Conservation (phyloP, 2,888 invertebrate genomes). For the Seira ritae region DNA sequence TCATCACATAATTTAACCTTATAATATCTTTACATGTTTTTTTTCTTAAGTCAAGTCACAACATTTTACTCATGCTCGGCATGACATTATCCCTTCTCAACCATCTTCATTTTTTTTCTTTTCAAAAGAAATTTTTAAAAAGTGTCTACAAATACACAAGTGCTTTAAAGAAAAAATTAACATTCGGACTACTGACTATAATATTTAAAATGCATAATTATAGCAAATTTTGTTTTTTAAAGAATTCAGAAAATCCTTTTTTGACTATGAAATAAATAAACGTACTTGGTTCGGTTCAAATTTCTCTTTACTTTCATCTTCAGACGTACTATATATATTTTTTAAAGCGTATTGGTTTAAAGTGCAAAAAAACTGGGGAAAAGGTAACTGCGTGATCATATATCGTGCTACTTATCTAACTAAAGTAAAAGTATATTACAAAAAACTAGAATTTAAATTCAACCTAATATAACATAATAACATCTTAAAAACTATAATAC, state of each 20-base stretch:
- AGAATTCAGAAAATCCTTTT: not conserved
- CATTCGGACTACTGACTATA: not conserved
- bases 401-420: not conserved
- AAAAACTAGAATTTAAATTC: not conserved
- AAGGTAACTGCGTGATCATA: slow-evolving; percentile 2
- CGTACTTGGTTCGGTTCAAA: not conserved
- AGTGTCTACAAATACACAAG: not conserved
- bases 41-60: not conserved
- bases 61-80: too few species aligned
- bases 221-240: not conserved
- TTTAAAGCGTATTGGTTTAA: slow-evolving; percentile 1
- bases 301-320: not conserved
- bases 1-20: not conserved
- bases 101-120: not conserved
- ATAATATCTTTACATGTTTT: not conserved
- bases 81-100: not conserved
- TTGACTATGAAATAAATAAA: slow-evolving; percentile 7
- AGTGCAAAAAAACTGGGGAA: not conserved
- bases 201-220: not conserved
- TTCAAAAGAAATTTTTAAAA: not conserved
- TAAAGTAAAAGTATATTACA: not conserved
- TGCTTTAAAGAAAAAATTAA: not conserved
- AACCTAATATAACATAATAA: not conserved
- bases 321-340: slow-evolving; percentile 5
- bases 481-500: slow-evolving; percentile 38